Base-by-base conservation (phyloP, 2,888 invertebrate species). In the Agrochola lychnidis region DNA sequence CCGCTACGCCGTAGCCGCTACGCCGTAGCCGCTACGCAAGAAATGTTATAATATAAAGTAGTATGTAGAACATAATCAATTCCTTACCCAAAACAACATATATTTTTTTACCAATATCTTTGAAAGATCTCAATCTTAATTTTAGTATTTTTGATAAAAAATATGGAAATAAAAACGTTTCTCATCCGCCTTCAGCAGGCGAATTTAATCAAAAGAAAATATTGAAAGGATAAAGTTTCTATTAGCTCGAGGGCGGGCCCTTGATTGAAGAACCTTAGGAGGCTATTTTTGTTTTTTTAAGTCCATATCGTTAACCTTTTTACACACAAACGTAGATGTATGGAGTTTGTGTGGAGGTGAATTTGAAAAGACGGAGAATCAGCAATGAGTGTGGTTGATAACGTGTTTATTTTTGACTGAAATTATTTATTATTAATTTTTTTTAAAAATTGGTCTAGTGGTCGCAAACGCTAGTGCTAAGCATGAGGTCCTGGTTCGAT, bases 201-300 rank as follows among this genome's bases (percentile, higher is more conserved):
- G 77, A 86, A 89, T 81, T 89, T 89, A 91, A 91, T 91, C 89
- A 91, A 90, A 91, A 87, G 89, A 89, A 90, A 92, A 91, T 89
- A 90, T 90, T 84, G 81, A 83, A 83, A 72, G 84, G 85, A 89
- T 88, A 84, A 86, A 79, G 83, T 88, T 87, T 86, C 81, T 79
- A 82, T 85, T 82, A 82, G 89, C 86, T 83, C 30, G 70, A 70
- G 84, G 78, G 85, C 82, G 69, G 70, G 66, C 74, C 79, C 87
- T 88, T 90, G 91, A 90, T 89, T 88, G 84, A 66, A 68, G 63
- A 69, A 70, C 82, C 86, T 76, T 57, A 61, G 57, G 7, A 48
- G 64, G 64, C 69, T 77, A 64, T 72, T 81, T 85, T 74, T 70
- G 61, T 76, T 74, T 82, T 61, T 48, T 81, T 48, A 48, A 75